Base-by-base conservation (phyloP, 2,113 vertebrate genomes). In the Nothocercus julius region DNA sequence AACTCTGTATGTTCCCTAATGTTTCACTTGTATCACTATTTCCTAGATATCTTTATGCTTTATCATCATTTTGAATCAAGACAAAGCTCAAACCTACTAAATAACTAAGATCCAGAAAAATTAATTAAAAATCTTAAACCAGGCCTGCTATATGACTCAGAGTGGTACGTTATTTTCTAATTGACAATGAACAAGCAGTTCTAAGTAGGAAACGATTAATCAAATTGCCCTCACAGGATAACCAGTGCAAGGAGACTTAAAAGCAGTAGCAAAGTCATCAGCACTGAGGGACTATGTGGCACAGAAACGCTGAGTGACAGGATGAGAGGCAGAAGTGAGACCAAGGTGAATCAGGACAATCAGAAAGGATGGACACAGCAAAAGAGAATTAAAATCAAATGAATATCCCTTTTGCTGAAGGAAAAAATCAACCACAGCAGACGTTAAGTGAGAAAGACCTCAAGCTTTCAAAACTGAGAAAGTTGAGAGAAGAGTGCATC, bases 151-250 rank as follows among this genome's bases (percentile, higher is more conserved):
- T 53, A 34, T 44, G 34, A 85, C 19, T 77, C 9, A 0, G 1
- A 78, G 3, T 25, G 20, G 56, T 61, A 28, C 3, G 13, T 19
- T 34, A 63, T 18, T 84, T 85, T 82, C 80, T 36, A 86, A 40
- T 34, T 75, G 86, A 49, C 30, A 36, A 11, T 66, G 40, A 82
- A 79, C 47, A 87, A 89, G 36, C 19, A 90, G 5, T 9, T 80
- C 78, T 61, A 90, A 89, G 84, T 44, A 63, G 25, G 66, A 83
- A 92, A 94, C 53, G 13, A 67, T 42, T n/a, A 72, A 93, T 49
- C 11, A 76, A 78, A 82, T 51, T 86, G 47, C 53, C 64, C 9
- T 84, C 76, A 72, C 11, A 64, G 42, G 36, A 81, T 34, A 83
- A 88, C 14, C 61, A 72, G 13, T 9, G 25, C 42, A 56, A 54